Evolutionary conservation across 2,888 invertebrate genomes (phyloP), one percentile per base, ranked within the genome.

Genomic region (Eudasyphora cyanicolor): DNA sequence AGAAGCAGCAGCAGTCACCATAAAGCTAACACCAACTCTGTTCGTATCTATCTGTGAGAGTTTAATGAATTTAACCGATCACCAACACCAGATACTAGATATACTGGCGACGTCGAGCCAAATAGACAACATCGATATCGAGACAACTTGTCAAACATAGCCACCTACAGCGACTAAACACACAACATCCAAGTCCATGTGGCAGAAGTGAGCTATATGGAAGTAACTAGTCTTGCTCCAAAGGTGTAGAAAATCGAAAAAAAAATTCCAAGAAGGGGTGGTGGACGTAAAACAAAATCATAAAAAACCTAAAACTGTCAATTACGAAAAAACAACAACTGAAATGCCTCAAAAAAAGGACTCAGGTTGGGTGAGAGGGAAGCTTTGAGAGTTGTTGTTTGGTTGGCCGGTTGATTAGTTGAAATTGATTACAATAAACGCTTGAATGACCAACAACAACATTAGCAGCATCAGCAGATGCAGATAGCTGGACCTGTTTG

Each of bases 371-470:
- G 57, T 62, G 71, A 14, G 27, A 82, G 75, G 51, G 62, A n/a
- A n/a, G n/a, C n/a, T 54, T 76, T 10, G 24, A 82, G 80, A 60
- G 29, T 12, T 27, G 14, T 21, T 27, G 14, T 21, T 60, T 60
- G 29, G 57, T 76, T 76, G 78, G 86, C 14, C 27, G 60, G 62
- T 87, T 86, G 87, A 87, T 86, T 88, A 88, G 89, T 70, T 83
- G 88, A 89, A 89, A 90, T 89, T 89, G 89, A 89, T 89, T 89
- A 89, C 88, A 88, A 88, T 88, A 89, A 90, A 90, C 88, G 87
- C 89, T 84, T 81, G 76, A 84, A 79, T 81, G 76, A 77, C 74
- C 81, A 85, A 75, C 79, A 82, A 75, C 79, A 82, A 82, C 79
- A 78, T 75, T 76, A 57, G 69, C 74, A 57, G 12, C 54, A 45